Evolutionary conservation across 2,797 vertebrate species (phyloP).

Genomic region (Petrocephalus schoutedeni): DNA sequence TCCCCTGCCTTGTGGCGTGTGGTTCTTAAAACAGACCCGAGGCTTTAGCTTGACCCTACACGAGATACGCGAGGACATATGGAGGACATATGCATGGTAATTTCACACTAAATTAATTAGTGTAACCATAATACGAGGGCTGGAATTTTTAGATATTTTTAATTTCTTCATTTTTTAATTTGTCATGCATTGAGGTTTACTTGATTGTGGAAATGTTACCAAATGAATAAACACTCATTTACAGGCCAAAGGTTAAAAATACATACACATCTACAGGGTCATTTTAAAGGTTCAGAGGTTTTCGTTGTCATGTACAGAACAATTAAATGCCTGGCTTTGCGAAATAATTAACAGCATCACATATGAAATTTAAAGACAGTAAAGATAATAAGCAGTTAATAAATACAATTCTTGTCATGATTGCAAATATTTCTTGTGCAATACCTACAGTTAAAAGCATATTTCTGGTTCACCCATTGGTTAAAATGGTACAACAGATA

Average conservation of each 20-base stretch:
- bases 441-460: background rate
- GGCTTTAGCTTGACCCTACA: background rate
- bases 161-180: background rate
- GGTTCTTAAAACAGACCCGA: background rate
- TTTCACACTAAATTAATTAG: background rate
- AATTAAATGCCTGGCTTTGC: background rate
- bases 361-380: background rate
- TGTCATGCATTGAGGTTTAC: background rate
- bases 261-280: background rate
- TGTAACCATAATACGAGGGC: background rate
- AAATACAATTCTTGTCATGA: background rate
- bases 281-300: background rate
- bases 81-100: background rate
- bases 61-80: background rate
- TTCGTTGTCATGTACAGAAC: background rate
- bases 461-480: background rate
- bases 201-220: background rate
- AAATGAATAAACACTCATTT: background rate
- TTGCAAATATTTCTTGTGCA: background rate
- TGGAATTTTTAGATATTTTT: background rate
- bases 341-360: background rate
- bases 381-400: background rate
- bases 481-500: background rate
- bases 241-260: background rate
- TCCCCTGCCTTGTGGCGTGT: background rate